These are phyloP conservation scores for Megalops cyprinoides DNA, from an alignment of 2,797 vertebrate genomes.

Conservation along the genomic window DNA sequence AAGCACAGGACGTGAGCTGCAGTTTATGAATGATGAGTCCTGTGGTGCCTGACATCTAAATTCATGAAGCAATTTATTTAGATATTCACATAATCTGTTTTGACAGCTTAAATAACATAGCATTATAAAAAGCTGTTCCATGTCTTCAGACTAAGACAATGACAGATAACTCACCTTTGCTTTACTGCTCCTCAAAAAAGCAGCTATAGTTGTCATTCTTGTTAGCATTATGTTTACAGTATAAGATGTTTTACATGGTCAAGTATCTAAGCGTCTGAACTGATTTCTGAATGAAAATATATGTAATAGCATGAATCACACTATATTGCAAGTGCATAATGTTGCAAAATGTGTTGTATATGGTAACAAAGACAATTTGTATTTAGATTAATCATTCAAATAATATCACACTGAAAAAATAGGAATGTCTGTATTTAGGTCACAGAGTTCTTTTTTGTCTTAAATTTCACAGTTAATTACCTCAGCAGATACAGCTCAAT, in stretches of 20 bases:
- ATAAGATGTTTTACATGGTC: not conserved
- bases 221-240: not conserved
- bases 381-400: not conserved
- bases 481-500: conserved; percentile 21
- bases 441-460: conserved; percentile 12
- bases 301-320: no score
- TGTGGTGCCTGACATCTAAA: conserved; percentile 1
- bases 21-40: not conserved
- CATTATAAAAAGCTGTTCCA: not conserved
- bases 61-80: conserved; percentile 14
- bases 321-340: no score
- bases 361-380: no score
- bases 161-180: conserved; percentile 8
- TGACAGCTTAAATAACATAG: conserved; percentile 13
- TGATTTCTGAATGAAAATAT: conserved; percentile 10
- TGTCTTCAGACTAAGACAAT: not conserved
- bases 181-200: not conserved
- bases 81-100: conserved; percentile 16
- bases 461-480: conserved; percentile 19
- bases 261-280: not conserved
- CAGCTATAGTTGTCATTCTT: not conserved
- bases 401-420: no score
- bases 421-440: conserved; percentile 8
- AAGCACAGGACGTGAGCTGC: not conserved
- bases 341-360: no score